Evolutionary conservation across 2,888 invertebrate species (phyloP).

Genomic region (Callyntrura sp.): DNA sequence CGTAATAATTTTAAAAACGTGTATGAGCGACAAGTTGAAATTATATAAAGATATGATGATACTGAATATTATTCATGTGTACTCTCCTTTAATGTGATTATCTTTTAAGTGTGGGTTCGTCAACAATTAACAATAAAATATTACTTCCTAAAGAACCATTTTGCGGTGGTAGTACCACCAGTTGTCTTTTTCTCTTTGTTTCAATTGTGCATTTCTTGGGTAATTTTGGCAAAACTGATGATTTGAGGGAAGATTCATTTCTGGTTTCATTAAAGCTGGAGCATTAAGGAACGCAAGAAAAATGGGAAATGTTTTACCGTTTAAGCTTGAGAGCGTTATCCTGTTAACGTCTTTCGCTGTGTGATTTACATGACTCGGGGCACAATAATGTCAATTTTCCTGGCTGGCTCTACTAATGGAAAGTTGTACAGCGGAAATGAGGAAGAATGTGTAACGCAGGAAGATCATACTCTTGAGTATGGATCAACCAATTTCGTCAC

Average conservation of each 20-base stretch:
- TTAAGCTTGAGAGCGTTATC: no score
- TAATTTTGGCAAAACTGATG: not conserved
- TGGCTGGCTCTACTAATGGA: no score
- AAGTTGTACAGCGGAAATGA: no score
- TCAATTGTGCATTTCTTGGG: not conserved
- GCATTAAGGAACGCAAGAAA: no score
- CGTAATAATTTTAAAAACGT: not conserved
- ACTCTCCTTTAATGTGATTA: conserved; percentile 40
- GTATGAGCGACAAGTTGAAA: conserved; percentile 35
- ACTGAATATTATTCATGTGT: conserved; percentile 1
- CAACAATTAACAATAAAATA: conserved; percentile 35
- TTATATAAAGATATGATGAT: conserved; percentile 8
- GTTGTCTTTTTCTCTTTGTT: not conserved
- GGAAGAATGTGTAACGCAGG: no score
- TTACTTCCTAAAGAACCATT: not conserved
- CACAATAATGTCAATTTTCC: no score
- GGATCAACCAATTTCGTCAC: no score
- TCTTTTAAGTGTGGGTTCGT: conserved; percentile 31
- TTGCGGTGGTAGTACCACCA: not conserved
- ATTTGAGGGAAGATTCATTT: not conserved
- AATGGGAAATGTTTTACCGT: no score
- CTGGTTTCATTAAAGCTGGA: not conserved
- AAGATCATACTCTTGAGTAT: no score
- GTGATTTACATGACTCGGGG: no score
- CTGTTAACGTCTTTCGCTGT: no score